Percentiles rank a stretch among this genome's conserved stretches.
These are phyloP conservation scores for Druon quercuslanigerum DNA, from an alignment of 1,140 invertebrate species.

Conservation along the genomic window DNA sequence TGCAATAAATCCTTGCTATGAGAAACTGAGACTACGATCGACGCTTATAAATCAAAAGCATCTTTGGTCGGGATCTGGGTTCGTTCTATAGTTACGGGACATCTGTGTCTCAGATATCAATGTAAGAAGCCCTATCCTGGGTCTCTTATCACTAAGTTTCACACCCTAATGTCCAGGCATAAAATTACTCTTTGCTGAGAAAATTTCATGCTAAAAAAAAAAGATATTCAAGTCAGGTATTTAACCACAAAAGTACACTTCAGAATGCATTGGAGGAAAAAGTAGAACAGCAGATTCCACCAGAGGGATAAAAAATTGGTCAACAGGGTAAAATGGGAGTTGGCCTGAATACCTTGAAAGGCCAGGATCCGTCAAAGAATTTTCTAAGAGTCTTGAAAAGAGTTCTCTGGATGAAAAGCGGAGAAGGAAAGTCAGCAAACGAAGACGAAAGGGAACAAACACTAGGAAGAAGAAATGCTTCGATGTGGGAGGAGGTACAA, in stretches of 20 bases:
- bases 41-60: background rate
- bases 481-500: constrained; percentile 31
- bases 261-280: too few relatives aligned
- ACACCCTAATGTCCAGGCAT: too few relatives aligned
- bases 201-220: too few relatives aligned
- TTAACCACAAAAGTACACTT: too few relatives aligned
- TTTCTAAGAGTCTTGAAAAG: background rate
- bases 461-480: background rate
- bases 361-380: background rate
- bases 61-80: background rate
- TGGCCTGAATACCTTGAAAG: background rate
- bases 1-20: background rate
- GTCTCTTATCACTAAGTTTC: too few relatives aligned
- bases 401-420: background rate
- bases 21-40: background rate
- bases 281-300: too few relatives aligned
- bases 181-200: too few relatives aligned
- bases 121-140: too few relatives aligned
- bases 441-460: constrained; percentile 2
- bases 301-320: background rate
- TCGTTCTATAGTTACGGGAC: background rate
- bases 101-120: background rate
- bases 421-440: background rate
- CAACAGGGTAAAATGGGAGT: background rate
- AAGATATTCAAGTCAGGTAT: too few relatives aligned